Evolutionary conservation across 1,140 invertebrate genomes (phyloP).

Genomic region (Gryllus bimaculatus): DNA sequence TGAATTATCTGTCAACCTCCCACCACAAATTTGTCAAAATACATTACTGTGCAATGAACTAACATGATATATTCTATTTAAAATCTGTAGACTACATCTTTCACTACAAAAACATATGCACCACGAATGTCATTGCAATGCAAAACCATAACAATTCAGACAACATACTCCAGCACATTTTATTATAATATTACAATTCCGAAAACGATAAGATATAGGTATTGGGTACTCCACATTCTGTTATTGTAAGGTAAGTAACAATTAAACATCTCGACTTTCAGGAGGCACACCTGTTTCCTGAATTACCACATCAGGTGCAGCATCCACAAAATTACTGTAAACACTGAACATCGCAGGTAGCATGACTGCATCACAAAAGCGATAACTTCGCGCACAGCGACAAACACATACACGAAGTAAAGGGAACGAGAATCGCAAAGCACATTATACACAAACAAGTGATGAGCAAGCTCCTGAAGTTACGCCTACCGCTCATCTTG

Average conservation of each 20-base stretch:
- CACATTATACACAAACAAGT: background rate
- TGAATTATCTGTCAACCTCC: background rate
- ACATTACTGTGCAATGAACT: background rate
- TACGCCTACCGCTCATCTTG: conserved; percentile 14
- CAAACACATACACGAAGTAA: no score
- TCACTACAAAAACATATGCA: background rate
- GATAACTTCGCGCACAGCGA: background rate
- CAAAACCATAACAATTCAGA: background rate
- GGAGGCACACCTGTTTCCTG: background rate
- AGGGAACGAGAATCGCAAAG: background rate
- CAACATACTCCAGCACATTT: background rate
- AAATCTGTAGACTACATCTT: background rate
- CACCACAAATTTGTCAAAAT: background rate
- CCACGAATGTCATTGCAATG: background rate
- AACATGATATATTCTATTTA: background rate
- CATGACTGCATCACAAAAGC: background rate
- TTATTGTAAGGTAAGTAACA: background rate
- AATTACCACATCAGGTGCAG: background rate
- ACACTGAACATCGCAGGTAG: background rate
- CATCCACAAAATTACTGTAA: background rate
- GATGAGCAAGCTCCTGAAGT: conserved; percentile 1
- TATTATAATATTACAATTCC: background rate
- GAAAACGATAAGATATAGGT: background rate
- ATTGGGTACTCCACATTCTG: background rate
- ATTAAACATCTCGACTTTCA: background rate